Evolutionary conservation across 1,140 invertebrate species (phyloP).

Genomic region (Drosophila erecta): DNA sequence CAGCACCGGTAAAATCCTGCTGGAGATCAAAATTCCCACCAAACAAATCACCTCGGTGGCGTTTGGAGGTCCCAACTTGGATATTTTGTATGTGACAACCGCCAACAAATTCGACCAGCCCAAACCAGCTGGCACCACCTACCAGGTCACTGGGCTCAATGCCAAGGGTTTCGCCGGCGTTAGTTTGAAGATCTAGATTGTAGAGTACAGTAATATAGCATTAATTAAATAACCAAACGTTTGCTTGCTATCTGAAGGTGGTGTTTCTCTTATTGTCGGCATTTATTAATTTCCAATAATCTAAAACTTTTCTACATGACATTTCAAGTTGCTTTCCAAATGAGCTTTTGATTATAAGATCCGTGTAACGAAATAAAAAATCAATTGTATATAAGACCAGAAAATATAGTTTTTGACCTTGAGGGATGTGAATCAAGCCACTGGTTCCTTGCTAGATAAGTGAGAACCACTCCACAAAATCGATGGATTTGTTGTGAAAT

Average conservation of each 20-base stretch:
- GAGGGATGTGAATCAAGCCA: constrained; percentile 4
- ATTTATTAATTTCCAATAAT: too few species aligned
- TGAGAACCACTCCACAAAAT: constrained; percentile 20
- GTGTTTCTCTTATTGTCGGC: too few species aligned
- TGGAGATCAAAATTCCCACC: constrained; percentile 86
- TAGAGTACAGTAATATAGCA: constrained; percentile 9
- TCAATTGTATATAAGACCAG: background rate
- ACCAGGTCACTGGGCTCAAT: constrained; percentile 88
- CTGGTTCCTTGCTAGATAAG: constrained; percentile 25
- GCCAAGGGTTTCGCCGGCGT: constrained; percentile 86
- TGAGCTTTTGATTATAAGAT: too few species aligned
- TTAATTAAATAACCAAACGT: constrained; percentile 4
- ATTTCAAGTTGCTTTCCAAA: too few species aligned
- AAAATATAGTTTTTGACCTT: constrained; percentile 8
- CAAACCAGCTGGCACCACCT: constrained; percentile 89
- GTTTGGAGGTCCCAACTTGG: constrained; percentile 91
- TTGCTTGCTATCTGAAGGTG: background rate
- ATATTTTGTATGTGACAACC: constrained; percentile 91
- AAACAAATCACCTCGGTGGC: constrained; percentile 91
- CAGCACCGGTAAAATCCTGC: constrained; percentile 69
- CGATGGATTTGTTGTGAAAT: constrained; percentile 29
- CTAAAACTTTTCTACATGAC: too few species aligned
- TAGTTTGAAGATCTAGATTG: constrained; percentile 52
- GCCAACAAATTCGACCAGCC: constrained; percentile 87
- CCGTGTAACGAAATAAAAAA: background rate